Evolutionary conservation across 2,797 vertebrate species (phyloP).

Genomic region (Artibeus jamaicensis): DNA sequence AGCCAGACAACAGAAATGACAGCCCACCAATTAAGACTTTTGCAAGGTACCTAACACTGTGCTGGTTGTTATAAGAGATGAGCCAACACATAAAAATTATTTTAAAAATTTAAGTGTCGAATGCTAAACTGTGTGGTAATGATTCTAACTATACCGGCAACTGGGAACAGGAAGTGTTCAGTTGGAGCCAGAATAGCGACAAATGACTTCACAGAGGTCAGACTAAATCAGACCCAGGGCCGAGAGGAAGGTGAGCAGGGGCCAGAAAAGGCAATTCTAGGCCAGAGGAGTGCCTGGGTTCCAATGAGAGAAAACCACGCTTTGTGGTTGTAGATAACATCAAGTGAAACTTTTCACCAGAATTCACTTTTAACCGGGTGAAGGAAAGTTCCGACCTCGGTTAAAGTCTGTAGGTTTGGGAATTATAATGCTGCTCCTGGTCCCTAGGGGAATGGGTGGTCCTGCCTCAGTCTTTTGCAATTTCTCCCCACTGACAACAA

Average conservation of each 20-base stretch:
- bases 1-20: neutral
- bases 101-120: neutral
- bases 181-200: neutral
- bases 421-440: neutral
- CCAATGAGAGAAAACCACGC: neutral
- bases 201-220: neutral
- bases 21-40: neutral
- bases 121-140: neutral
- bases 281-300: neutral
- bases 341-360: neutral
- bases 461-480: slow-evolving; percentile 1
- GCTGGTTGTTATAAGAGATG: neutral
- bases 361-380: slow-evolving; percentile 8
- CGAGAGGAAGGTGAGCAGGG: neutral
- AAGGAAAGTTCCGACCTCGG: neutral
- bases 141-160: neutral
- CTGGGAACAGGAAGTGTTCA: neutral
- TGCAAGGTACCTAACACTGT: neutral
- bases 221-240: neutral
- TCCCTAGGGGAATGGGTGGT: neutral
- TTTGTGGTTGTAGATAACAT: neutral
- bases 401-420: neutral
- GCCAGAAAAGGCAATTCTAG: neutral
- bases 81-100: neutral
- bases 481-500: neutral